Evolutionary conservation across 2,888 invertebrate species (phyloP).

Genomic region (Oegoconia quadripuncta): DNA sequence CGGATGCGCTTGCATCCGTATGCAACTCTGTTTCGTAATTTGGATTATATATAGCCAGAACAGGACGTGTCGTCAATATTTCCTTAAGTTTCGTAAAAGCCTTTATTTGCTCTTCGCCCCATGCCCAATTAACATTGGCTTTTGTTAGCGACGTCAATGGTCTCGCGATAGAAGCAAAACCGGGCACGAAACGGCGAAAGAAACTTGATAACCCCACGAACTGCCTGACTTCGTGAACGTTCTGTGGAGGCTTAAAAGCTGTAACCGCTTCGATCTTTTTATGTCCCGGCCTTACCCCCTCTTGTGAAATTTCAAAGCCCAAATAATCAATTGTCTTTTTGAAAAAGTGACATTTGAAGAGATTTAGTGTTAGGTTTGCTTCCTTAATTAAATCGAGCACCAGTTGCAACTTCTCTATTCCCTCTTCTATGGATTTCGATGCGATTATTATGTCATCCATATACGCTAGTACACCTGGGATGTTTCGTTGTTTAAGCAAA

Average conservation of each 20-base stretch:
- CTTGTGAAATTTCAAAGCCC: constrained; percentile 1
- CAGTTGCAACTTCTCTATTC: neutral
- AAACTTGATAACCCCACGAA: constrained; percentile 1
- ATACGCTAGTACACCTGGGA: neutral
- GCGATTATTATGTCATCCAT: constrained; percentile 1
- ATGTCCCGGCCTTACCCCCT: constrained; percentile 1
- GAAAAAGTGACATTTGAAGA: constrained; percentile 4
- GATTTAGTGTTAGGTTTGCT: constrained; percentile 4
- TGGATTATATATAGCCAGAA: neutral
- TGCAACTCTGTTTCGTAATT: neutral
- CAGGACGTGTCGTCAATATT: neutral
- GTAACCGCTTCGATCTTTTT: neutral
- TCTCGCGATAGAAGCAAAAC: neutral
- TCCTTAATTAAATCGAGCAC: constrained; percentile 4
- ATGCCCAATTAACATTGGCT: neutral
- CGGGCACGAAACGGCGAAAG: neutral
- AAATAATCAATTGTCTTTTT: constrained; percentile 3
- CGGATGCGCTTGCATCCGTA: neutral
- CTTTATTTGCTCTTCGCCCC: constrained; percentile 1
- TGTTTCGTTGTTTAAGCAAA: neutral
- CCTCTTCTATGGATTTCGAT: neutral
- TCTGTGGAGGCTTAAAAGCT: neutral
- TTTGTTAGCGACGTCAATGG: neutral
- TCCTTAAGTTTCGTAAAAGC: neutral
- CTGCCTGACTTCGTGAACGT: constrained; percentile 3